Percentiles rank a stretch among this genome's conserved stretches.
Conservation (phyloP, 1,140 invertebrate genomes). For the Delia radicum region DNA sequence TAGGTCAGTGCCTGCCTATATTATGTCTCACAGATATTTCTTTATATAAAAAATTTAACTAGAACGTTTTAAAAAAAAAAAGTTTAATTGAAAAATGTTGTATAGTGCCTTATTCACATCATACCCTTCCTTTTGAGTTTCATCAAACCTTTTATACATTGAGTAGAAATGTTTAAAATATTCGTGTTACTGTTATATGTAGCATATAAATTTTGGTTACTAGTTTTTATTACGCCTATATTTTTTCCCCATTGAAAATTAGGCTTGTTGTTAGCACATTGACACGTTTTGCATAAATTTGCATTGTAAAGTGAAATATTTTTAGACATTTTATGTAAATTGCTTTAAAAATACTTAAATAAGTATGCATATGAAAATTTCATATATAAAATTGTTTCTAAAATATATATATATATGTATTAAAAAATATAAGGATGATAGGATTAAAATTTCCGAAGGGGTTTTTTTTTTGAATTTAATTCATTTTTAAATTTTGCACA, state of each 20-base stretch:
- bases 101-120: no score
- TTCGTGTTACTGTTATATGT: not conserved
- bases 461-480: not conserved
- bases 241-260: slow-evolving; percentile 31
- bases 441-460: not conserved
- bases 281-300: slow-evolving; percentile 55
- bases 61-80: no score
- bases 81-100: no score
- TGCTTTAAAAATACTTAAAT: not conserved
- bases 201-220: not conserved
- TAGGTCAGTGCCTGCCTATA: no score
- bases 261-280: slow-evolving; percentile 52
- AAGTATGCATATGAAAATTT: no score
- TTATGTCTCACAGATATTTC: no score
- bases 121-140: not conserved
- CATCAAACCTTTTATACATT: no score
- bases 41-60: no score
- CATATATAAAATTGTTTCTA: no score
- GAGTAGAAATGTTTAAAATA: not conserved
- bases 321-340: slow-evolving; percentile 9
- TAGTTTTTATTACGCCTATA: slow-evolving; percentile 1
- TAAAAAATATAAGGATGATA: not conserved
- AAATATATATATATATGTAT: no score
- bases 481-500: not conserved
- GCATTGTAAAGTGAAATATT: slow-evolving; percentile 36